These are phyloP conservation scores for Dendrocincla tyrannina DNA, from an alignment of 2,797 vertebrate genomes.

Conservation along the genomic window DNA sequence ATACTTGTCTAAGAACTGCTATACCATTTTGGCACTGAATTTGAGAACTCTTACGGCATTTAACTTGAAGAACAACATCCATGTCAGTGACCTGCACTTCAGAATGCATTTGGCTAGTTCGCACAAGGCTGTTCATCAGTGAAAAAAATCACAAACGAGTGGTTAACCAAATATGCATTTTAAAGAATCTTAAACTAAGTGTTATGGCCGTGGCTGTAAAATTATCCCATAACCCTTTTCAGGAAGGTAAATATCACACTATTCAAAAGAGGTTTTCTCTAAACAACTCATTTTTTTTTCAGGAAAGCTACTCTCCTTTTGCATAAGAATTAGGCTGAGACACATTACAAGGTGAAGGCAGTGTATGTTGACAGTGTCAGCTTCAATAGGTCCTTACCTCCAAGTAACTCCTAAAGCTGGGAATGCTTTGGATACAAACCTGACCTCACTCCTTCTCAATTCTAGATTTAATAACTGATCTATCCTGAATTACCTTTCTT, in stretches of 20 bases:
- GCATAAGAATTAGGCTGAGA: not conserved
- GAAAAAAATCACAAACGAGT: not conserved
- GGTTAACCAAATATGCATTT: not conserved
- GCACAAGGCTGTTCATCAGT: not conserved
- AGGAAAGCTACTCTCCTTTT: not conserved
- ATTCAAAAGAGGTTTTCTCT: not conserved
- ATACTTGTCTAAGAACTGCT: not conserved
- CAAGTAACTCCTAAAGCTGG: not conserved
- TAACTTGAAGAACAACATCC: not conserved
- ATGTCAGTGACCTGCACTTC: not conserved
- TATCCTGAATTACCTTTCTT: not conserved
- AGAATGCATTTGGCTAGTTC: not conserved
- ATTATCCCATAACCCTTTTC: not conserved
- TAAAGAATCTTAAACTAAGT: not conserved
- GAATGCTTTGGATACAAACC: not conserved
- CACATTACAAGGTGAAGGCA: not conserved
- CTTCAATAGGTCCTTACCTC: not conserved
- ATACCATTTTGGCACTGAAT: not conserved
- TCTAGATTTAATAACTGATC: not conserved
- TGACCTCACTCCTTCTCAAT: not conserved
- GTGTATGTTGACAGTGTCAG: not conserved
- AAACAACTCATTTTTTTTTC: not conserved
- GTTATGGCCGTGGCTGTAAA: not conserved
- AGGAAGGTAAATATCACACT: not conserved
- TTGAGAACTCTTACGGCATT: not conserved